Percentiles rank a stretch among this genome's conserved stretches.
These are phyloP conservation scores for Leucosticte australis DNA, from an alignment of 2,113 vertebrate species.

Conservation along the genomic window DNA sequence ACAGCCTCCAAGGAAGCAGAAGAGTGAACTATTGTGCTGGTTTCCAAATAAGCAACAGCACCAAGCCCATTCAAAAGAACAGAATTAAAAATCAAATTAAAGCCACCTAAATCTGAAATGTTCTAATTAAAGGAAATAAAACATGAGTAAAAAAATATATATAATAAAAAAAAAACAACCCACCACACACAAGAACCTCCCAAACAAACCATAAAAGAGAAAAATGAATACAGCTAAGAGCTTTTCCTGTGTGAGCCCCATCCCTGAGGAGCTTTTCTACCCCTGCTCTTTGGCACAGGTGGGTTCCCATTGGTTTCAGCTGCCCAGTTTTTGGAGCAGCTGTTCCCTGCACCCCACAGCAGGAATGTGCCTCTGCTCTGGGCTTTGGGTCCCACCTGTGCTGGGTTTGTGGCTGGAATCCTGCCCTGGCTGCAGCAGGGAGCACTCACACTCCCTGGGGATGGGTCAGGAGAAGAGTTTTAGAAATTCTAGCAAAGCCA, in stretches of 20 bases:
- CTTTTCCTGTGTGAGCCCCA: accelerated
- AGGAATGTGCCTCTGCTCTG: accelerated
- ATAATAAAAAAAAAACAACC: too few species aligned
- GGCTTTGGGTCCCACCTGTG: accelerated
- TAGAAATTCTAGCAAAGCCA: background rate
- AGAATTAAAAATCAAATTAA: background rate
- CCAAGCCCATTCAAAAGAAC: background rate
- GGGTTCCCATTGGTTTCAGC: background rate
- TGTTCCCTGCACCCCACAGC: accelerated
- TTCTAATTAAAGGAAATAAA: background rate
- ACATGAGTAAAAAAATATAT: accelerated
- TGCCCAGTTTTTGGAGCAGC: background rate
- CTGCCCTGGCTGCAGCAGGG: background rate
- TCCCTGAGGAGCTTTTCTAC: background rate
- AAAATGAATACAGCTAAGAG: accelerated
- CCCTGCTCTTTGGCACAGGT: background rate
- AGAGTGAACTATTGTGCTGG: background rate
- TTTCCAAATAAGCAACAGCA: background rate
- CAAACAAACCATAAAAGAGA: accelerated
- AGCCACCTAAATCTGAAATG: background rate
- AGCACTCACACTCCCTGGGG: accelerated
- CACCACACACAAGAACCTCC: accelerated
- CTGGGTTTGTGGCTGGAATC: background rate
- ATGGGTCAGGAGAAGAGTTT: too few species aligned
- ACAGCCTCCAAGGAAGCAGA: background rate